These are phyloP conservation scores for Cheirogaleus major DNA, from an alignment of 2,797 vertebrate species.

Conservation along the genomic window DNA sequence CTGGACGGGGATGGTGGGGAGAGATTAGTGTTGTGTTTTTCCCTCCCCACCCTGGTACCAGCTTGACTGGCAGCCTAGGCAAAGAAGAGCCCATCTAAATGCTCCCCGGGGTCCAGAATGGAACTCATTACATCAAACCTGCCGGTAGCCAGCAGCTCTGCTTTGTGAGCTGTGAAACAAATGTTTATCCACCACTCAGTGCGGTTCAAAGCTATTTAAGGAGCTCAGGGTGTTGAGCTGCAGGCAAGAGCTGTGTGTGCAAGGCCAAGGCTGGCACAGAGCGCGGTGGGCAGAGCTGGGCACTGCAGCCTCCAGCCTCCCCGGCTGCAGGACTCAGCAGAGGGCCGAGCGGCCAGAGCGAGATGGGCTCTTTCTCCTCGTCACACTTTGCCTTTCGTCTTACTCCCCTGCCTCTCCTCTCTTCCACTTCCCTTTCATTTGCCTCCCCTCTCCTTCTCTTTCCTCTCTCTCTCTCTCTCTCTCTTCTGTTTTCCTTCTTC, in stretches of 20 bases:
- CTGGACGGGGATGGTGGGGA: constrained; percentile 66
- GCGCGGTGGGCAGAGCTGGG: background rate
- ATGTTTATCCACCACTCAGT: constrained; percentile 88
- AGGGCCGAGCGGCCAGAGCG: rapidly evolving
- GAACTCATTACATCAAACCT: constrained; percentile 87
- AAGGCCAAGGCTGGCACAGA: constrained; percentile 45
- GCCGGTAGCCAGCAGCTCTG: constrained; percentile 86
- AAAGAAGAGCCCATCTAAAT: constrained; percentile 85
- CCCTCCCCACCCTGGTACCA: constrained; percentile 60
- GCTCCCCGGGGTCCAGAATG: constrained; percentile 86
- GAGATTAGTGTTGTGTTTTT: constrained; percentile 73
- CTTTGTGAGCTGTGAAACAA: constrained; percentile 90
- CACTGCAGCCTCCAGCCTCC: background rate
- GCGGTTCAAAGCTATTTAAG: constrained; percentile 84
- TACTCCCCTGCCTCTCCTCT: background rate
- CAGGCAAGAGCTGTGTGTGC: constrained; percentile 71
- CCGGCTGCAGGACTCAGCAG: background rate
- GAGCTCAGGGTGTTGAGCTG: constrained; percentile 80
- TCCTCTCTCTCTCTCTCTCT: too few species aligned
- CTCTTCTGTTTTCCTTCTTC: background rate
- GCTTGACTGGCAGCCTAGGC: constrained; percentile 87
- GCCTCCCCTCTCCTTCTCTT: background rate
- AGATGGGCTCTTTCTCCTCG: background rate
- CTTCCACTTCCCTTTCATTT: background rate
- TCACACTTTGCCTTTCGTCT: background rate